Percentiles rank a stretch among this genome's conserved stretches.
These are phyloP conservation scores for Muntiacus muntjak DNA, from an alignment of 2,113 vertebrate genomes.

Conservation along the genomic window DNA sequence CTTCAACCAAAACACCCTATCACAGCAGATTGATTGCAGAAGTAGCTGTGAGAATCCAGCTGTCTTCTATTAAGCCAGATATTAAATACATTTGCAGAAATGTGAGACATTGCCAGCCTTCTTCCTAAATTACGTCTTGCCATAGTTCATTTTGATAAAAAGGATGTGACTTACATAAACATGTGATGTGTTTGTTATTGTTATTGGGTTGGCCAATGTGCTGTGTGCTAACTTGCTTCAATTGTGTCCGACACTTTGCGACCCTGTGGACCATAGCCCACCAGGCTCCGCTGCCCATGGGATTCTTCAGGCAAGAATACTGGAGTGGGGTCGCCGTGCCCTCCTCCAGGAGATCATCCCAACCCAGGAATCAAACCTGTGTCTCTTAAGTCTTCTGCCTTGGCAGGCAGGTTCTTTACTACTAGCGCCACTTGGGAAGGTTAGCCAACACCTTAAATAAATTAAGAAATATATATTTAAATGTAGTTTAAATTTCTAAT, in stretches of 20 bases:
- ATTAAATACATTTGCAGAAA: constrained; percentile 27
- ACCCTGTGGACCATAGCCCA: not conserved
- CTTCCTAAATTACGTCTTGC: not conserved
- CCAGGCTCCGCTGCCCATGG: not conserved
- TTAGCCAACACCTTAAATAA: not conserved
- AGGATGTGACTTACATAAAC: not conserved
- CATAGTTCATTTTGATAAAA: not conserved
- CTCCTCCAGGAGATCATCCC: not conserved
- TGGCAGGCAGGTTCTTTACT: not conserved
- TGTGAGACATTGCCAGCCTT: not conserved
- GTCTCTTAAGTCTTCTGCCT: not conserved
- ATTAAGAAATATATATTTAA: not conserved
- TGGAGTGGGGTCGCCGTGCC: not conserved
- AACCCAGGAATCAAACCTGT: not conserved
- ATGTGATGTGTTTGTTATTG: not conserved
- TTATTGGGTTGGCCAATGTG: not conserved
- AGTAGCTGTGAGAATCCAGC: not conserved
- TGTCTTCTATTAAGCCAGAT: constrained; percentile 15
- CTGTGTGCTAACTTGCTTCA: not conserved
- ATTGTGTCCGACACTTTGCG: fast-evolving
- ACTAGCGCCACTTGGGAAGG: not conserved
- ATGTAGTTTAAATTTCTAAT: not conserved
- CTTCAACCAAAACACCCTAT: not conserved
- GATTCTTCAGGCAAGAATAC: not conserved
- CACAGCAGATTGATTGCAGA: not conserved